These are phyloP conservation scores for Batillaria attramentaria DNA, from an alignment of 1,140 invertebrate species.

Conservation along the genomic window DNA sequence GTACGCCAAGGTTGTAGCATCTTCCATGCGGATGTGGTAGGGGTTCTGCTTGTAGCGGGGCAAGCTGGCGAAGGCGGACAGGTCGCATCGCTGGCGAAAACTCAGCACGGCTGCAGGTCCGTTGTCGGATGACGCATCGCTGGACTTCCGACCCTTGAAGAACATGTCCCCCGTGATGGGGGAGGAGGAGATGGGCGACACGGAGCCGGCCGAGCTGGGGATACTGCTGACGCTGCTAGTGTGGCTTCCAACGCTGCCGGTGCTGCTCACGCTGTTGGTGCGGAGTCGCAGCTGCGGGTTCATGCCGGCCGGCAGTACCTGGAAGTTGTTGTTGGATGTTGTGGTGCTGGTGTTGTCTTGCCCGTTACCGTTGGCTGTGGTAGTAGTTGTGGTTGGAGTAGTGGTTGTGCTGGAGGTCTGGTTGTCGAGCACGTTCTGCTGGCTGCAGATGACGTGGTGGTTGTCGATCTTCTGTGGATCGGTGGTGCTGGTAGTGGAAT, in stretches of 20 bases:
- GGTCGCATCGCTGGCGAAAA: slow-evolving; percentile 85
- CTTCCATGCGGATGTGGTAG: slow-evolving; percentile 87
- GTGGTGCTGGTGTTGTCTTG: slow-evolving; percentile 38
- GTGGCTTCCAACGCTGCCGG: slow-evolving; percentile 77
- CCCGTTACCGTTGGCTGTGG: background rate
- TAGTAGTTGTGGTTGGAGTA: background rate
- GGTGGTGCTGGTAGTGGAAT: slow-evolving; percentile 11
- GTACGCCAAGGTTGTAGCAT: slow-evolving; percentile 85
- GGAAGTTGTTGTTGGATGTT: slow-evolving; percentile 72
- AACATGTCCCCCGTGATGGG: slow-evolving; percentile 46
- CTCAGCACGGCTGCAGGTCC: slow-evolving; percentile 6
- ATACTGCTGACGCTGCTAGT: slow-evolving; percentile 73
- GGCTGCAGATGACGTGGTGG: slow-evolving; percentile 38
- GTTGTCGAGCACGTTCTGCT: slow-evolving; percentile 25
- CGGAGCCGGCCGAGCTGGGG: slow-evolving; percentile 63
- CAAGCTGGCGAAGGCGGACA: slow-evolving; percentile 94
- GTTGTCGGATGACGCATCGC: slow-evolving; percentile 22
- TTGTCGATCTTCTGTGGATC: slow-evolving; percentile 6
- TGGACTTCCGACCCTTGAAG: slow-evolving; percentile 71
- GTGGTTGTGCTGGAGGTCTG: background rate
- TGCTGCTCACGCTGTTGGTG: slow-evolving; percentile 77
- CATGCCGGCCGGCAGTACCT: slow-evolving; percentile 75
- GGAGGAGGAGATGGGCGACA: slow-evolving; percentile 55
- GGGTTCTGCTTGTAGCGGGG: slow-evolving; percentile 97
- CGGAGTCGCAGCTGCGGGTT: slow-evolving; percentile 76